Evolutionary conservation across 1,140 invertebrate species (phyloP).

Genomic region (Druon quercuslanigerum): DNA sequence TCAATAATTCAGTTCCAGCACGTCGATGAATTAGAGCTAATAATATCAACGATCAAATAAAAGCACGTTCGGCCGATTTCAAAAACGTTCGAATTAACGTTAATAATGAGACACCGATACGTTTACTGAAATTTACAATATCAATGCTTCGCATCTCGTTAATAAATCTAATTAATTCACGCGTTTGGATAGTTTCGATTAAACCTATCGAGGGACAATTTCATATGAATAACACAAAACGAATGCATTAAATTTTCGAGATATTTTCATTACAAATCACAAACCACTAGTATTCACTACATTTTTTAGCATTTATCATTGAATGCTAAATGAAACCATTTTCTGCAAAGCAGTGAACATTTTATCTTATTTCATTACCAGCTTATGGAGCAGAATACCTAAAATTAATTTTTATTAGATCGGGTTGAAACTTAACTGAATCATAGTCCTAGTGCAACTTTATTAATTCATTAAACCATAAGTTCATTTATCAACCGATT

Average conservation of each 20-base stretch:
- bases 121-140: neutral
- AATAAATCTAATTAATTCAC: conserved; percentile 1
- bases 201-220: neutral
- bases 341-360: too few relatives aligned
- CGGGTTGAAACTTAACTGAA: too few relatives aligned
- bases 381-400: too few relatives aligned
- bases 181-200: neutral
- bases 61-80: neutral
- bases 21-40: neutral
- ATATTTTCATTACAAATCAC: too few relatives aligned
- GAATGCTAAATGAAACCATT: too few relatives aligned
- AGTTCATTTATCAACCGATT: too few relatives aligned
- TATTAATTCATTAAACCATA: too few relatives aligned
- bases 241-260: neutral
- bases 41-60: conserved; percentile 9
- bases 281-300: too few relatives aligned
- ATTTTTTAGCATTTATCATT: too few relatives aligned
- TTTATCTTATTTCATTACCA: too few relatives aligned
- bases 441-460: too few relatives aligned
- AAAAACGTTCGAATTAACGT: conserved; percentile 9
- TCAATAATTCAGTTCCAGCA: neutral
- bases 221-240: neutral
- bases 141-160: neutral
- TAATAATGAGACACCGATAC: neutral
- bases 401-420: too few relatives aligned